Base-by-base conservation (phyloP, 2,797 vertebrate genomes). In the Harpagifer antarcticus region DNA sequence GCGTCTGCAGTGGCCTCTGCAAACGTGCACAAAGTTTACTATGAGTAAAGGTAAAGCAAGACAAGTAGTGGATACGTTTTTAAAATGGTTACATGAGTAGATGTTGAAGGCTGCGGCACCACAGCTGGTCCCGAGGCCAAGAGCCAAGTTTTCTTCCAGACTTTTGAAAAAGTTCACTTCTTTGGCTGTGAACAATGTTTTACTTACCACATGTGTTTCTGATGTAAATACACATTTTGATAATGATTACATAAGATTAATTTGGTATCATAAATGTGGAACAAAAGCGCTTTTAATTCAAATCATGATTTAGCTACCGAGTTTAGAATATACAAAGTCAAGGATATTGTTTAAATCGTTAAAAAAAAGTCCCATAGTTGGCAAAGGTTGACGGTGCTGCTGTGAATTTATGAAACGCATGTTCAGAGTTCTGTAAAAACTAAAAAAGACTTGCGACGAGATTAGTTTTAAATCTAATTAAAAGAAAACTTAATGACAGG, bases 91-190 rank as follows among this genome's bases (percentile, higher is more conserved):
- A 64, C 9, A 27, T 0, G n/a, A 45, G 50, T 0, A 17, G n/a
- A 55, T 20, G 57, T 69, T 43, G 45, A 44, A 55, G 57, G 77
- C 44, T 54, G 53, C 48, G 60, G 72, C 20, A 49, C 27, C 81
- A 78, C 88, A 89, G 84, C 88, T 85, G 86, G 87, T 72, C 70
- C 48, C 6, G 1, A 74, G 82, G 76, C 72, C 66, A 58, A 31
- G n/a, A 43, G 89, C 76, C 85, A 90, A 61, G n/a, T 19, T 52
- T 64, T 42, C 44, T 44, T 9, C 20, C n/a, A 9, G 47, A 62
- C 50, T 53, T 54, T 72, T 72, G 56, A 42, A 65, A 45, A 76
- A 49, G 27, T 52, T 68, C 64, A 75, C 62, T 68, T 68, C 42
- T 74, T 73, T 70, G 69, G 66, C 43, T 59, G 49, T 45, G 63